phyloP scores from a whole-genome alignment of 2,888 invertebrate species.

The Hermaeophaga mercurialis region DNA sequence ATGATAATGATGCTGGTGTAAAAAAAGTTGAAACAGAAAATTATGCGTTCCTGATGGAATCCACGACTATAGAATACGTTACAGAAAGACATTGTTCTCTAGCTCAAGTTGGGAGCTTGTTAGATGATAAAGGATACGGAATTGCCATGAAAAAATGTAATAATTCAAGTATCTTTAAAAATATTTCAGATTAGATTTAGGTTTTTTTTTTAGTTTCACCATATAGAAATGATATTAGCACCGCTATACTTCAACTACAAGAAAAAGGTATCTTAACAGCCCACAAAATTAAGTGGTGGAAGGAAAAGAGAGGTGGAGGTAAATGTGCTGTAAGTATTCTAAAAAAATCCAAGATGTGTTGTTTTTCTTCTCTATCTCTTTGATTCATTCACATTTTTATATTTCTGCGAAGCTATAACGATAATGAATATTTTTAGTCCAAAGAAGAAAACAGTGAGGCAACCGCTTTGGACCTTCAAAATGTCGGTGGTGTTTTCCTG shows the following conservation, averaged over 20 bases:
- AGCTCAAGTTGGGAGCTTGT: conserved; percentile 71
- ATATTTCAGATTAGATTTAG: neutral
- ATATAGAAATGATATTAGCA: conserved; percentile 77
- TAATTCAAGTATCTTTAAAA: neutral
- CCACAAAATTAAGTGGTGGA: conserved; percentile 91
- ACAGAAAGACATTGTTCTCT: conserved; percentile 78
- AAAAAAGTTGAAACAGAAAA: conserved; percentile 56
- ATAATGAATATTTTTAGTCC: conserved; percentile 31
- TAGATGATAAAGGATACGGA: conserved; percentile 86
- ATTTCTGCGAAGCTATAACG: neutral
- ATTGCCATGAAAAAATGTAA: conserved; percentile 83
- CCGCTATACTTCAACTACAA: conserved; percentile 82
- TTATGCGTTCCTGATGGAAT: conserved; percentile 92
- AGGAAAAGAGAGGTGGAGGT: conserved; percentile 77
- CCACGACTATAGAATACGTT: conserved; percentile 85
- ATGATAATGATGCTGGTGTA: conserved; percentile 70
- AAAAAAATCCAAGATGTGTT: neutral
- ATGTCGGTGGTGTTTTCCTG: conserved; percentile 85
- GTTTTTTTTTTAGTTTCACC: conserved; percentile 63
- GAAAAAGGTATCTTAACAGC: conserved; percentile 78
- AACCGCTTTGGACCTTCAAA: conserved; percentile 72
- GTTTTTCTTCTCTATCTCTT: too few relatives aligned
- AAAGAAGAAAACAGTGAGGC: conserved; percentile 60
- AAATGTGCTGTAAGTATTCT: conserved; percentile 67
- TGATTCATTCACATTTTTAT: neutral